phyloP scores from a whole-genome alignment of 1,140 invertebrate genomes.

The Drosophila carrolli region DNA sequence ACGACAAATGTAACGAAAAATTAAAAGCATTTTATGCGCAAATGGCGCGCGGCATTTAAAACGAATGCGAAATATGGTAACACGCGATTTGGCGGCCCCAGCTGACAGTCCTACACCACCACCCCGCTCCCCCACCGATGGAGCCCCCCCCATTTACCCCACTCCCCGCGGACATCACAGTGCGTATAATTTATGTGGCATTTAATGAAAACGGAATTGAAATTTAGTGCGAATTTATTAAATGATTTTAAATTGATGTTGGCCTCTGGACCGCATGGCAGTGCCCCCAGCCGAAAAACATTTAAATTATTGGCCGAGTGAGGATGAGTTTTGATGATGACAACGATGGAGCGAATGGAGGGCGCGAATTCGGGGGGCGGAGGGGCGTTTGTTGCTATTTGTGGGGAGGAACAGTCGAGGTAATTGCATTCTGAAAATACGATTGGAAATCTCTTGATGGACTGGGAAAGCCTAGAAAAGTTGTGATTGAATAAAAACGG shows the following conservation, averaged over 20 bases:
- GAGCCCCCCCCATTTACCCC: neutral
- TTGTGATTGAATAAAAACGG: neutral
- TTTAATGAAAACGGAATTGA: constrained; percentile 82
- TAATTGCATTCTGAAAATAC: constrained; percentile 25
- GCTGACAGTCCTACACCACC: constrained; percentile 18
- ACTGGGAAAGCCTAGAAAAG: no score
- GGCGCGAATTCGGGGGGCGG: neutral
- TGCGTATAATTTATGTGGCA: constrained; percentile 82
- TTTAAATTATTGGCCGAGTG: constrained; percentile 32
- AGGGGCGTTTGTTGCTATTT: constrained; percentile 8
- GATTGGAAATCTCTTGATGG: neutral
- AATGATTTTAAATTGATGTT: constrained; percentile 82
- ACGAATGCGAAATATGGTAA: constrained; percentile 79
- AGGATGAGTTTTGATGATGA: constrained; percentile 39
- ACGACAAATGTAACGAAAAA: constrained; percentile 74
- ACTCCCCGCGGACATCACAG: constrained; percentile 15
- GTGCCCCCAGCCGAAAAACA: constrained; percentile 9
- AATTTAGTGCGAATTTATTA: constrained; percentile 82
- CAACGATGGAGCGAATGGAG: neutral
- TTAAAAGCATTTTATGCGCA: constrained; percentile 81
- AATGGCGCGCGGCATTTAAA: constrained; percentile 77
- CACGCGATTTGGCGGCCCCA: constrained; percentile 70
- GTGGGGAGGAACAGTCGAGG: neutral
- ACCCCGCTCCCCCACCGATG: neutral
- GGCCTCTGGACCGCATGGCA: constrained; percentile 40